These are phyloP conservation scores for Tipula confusa DNA, from an alignment of 2,888 invertebrate species.

Conservation along the genomic window DNA sequence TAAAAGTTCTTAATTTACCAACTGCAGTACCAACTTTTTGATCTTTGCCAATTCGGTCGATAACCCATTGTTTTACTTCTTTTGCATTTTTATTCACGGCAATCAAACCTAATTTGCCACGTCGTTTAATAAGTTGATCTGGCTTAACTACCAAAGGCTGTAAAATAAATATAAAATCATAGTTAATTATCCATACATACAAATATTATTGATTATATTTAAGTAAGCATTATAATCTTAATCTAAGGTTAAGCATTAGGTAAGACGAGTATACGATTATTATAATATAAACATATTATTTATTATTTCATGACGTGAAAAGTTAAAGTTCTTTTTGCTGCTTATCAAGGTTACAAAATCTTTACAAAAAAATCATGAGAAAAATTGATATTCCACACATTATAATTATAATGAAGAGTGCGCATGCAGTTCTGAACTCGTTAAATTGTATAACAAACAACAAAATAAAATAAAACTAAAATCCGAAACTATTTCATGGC, in stretches of 20 bases:
- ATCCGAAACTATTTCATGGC: background rate
- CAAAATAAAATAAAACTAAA: background rate
- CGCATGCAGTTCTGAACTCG: background rate
- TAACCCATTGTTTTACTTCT: conserved; percentile 81
- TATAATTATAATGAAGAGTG: too few species aligned
- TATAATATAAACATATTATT: background rate
- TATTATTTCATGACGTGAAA: background rate
- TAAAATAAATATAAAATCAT: conserved; percentile 36
- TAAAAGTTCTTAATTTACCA: conserved; percentile 88
- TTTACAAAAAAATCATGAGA: background rate
- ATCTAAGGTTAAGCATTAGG: background rate
- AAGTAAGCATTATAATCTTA: background rate
- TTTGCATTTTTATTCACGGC: conserved; percentile 83
- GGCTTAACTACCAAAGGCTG: conserved; percentile 96
- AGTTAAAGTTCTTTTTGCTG: background rate
- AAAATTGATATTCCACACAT: background rate
- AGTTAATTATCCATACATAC: background rate
- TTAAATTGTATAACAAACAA: background rate
- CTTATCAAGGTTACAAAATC: background rate
- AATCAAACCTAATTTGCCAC: conserved; percentile 95
- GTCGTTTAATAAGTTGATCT: conserved; percentile 96
- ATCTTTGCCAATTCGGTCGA: conserved; percentile 76
- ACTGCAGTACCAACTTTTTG: conserved; percentile 81
- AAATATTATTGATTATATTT: background rate
- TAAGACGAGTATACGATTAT: background rate